Evolutionary conservation across 1,140 invertebrate species (phyloP).

Genomic region (Meloidogyne hapla): DNA sequence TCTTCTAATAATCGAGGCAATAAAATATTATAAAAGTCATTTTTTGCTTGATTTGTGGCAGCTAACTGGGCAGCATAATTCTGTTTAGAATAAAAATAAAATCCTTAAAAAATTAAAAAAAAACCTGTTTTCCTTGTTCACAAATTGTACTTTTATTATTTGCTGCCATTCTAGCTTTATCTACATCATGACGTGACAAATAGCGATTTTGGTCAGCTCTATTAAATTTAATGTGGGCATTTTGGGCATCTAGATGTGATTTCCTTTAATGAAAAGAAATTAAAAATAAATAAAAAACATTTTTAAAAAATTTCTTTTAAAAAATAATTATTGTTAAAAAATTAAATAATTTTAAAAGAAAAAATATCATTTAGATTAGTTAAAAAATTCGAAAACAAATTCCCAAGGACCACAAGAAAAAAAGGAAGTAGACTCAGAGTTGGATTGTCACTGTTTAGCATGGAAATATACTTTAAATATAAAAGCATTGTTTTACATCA

Average conservation of each 20-base stretch:
- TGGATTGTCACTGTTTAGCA: not conserved
- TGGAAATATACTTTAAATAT: not conserved
- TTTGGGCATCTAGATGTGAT: slow-evolving; percentile 59
- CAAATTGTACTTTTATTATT: slow-evolving; percentile 48
- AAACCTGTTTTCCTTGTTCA: slow-evolving; percentile 56
- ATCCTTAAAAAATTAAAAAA: not conserved
- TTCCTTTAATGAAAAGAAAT: slow-evolving; percentile 46
- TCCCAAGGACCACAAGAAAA: no score
- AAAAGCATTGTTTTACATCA: not conserved
- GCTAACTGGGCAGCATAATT: slow-evolving; percentile 46
- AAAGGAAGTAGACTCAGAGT: not conserved
- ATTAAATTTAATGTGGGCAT: slow-evolving; percentile 53
- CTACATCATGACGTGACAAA: slow-evolving; percentile 56
- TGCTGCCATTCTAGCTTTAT: slow-evolving; percentile 49
- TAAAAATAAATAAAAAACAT: slow-evolving; percentile 9
- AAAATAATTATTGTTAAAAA: no score
- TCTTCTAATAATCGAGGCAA: slow-evolving; percentile 57
- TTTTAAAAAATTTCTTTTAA: no score
- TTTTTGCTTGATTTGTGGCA: slow-evolving; percentile 53
- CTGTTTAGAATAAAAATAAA: not conserved
- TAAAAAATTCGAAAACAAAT: no score
- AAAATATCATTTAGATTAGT: no score
- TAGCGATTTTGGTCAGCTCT: slow-evolving; percentile 64
- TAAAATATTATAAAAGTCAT: slow-evolving; percentile 43
- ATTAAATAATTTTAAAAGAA: no score